Evolutionary conservation across 2,797 vertebrate genomes (phyloP), one percentile per base, ranked within the genome.

Genomic region (Acrocephalus scirpaceus): DNA sequence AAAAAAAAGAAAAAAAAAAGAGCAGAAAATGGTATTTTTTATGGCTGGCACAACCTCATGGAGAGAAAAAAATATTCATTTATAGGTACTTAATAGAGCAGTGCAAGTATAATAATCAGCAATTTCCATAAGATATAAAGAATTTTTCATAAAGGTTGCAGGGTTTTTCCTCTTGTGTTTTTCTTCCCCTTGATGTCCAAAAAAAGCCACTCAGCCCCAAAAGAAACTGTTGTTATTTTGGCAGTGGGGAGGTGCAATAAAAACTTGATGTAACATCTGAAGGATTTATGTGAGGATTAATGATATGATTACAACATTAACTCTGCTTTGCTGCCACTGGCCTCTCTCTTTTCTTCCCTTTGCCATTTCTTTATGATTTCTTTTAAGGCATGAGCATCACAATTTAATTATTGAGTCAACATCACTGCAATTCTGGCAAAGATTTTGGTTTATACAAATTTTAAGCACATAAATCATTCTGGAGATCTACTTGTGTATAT

Each of bases 231-330:
- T 87, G 36, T 84, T 84, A 5, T 34, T 91, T 71, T 61, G 17
- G 17, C 56, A 40, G 8, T 10, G 44, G 30, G 22, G 65, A 82
- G 34, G 6, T 53, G 18, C 5, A 53, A 38, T 86, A 54, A 58
- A 70, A 78, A 16, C 12, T 14, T 60, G 23, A 5, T 3, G 2
- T 32, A 58, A 32, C 11, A 44, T 66, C 3, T 67, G 56, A 25
- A 26, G 40, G 22, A 11, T 88, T 5, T 25, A 22, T 19, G 3
- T 65, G 29, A 42, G 50, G 9, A 29, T 76, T 47, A 45, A 65
- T 57, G 42, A 0, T 1, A 10, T 10, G 2, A 22, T 13, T 22
- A 3, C 9, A 48, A 0, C 50, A 50, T 70, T 21, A n/a, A 36
- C 9, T 67, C 5, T 75, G 36, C 18, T 83, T 71, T 90, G 67